A percentile compares a stretch with the other conserved stretches of the same genome.
phyloP scores from a whole-genome alignment of 2,113 vertebrate species.

The Pseudorhombus dupliciocellatus region DNA sequence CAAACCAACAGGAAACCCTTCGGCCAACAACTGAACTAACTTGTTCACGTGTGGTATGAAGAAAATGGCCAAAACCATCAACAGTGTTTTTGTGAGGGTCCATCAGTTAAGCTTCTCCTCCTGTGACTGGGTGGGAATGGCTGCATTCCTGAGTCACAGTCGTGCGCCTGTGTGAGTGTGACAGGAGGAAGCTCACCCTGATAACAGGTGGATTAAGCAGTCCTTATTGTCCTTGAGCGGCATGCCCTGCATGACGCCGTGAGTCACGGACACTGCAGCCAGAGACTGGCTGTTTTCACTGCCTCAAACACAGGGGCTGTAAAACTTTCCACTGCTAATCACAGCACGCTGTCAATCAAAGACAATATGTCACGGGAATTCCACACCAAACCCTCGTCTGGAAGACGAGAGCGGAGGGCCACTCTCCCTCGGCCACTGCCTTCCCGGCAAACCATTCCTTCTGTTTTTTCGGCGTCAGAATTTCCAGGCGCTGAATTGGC shows the following conservation, averaged over 20 bases:
- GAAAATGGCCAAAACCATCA: slow-evolving; percentile 46
- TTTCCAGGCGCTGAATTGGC: slow-evolving; percentile 54
- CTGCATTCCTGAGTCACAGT: slow-evolving; percentile 67
- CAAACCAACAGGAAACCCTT: slow-evolving; percentile 32
- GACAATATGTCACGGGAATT: slow-evolving; percentile 15
- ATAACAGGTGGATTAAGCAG: slow-evolving; percentile 79
- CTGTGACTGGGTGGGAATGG: slow-evolving; percentile 50
- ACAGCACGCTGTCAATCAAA: slow-evolving; percentile 50
- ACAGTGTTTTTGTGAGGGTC: slow-evolving; percentile 55
- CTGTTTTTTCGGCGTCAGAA: slow-evolving; percentile 62
- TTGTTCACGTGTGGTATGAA: slow-evolving; percentile 46
- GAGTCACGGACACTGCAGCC: slow-evolving; percentile 46
- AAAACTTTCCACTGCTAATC: slow-evolving; percentile 44
- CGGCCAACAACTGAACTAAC: slow-evolving; percentile 48
- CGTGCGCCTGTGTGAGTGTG: slow-evolving; percentile 34
- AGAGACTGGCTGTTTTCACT: slow-evolving; percentile 47
- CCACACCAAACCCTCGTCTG: slow-evolving; percentile 15
- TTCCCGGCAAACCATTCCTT: slow-evolving; percentile 35
- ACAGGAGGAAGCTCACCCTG: slow-evolving; percentile 65
- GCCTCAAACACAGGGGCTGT: slow-evolving; percentile 29
- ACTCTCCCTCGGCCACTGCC: slow-evolving; percentile 37
- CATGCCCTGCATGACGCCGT: slow-evolving; percentile 27
- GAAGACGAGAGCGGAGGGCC: slow-evolving; percentile 24
- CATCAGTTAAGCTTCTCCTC: slow-evolving; percentile 54
- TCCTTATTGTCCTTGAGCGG: slow-evolving; percentile 62